A percentile compares a stretch with the other conserved stretches of the same genome.
Evolutionary conservation across 2,888 invertebrate genomes (phyloP).

Genomic region (Dasysyrphus tricinctus): DNA sequence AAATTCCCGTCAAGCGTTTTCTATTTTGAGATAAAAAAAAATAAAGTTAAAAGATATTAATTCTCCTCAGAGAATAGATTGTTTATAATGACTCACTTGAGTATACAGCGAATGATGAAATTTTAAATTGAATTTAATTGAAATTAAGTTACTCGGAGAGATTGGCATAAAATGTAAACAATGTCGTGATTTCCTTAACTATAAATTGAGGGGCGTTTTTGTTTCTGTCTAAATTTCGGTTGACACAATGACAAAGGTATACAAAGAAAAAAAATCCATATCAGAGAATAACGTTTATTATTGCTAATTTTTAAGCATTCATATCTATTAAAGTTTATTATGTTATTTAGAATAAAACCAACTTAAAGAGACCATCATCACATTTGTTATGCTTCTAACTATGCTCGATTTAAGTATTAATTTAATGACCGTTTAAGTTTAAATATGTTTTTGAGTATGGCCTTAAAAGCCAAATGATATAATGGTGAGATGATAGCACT

Average conservation of each 20-base stretch:
- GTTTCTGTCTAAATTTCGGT: neutral
- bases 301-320: neutral
- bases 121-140: constrained; percentile 70
- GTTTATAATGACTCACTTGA: constrained; percentile 56
- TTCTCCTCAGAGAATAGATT: constrained; percentile 42
- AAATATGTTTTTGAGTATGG: too few species aligned
- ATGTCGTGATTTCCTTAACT: neutral
- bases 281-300: neutral
- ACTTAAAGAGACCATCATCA: neutral
- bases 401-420: too few species aligned
- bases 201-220: constrained; percentile 4
- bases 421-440: too few species aligned
- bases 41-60: neutral
- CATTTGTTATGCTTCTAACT: neutral
- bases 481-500: too few species aligned
- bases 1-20: constrained; percentile 30
- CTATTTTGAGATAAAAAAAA: constrained; percentile 56
- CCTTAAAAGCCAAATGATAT: too few species aligned
- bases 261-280: neutral
- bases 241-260: neutral
- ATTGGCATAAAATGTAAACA: constrained; percentile 57
- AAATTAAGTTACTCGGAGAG: constrained; percentile 60
- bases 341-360: neutral
- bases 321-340: neutral
- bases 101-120: constrained; percentile 32